Evolutionary conservation across 2,797 vertebrate genomes (phyloP), one percentile per base, ranked within the genome.

Genomic region (Ciconia nigra): DNA sequence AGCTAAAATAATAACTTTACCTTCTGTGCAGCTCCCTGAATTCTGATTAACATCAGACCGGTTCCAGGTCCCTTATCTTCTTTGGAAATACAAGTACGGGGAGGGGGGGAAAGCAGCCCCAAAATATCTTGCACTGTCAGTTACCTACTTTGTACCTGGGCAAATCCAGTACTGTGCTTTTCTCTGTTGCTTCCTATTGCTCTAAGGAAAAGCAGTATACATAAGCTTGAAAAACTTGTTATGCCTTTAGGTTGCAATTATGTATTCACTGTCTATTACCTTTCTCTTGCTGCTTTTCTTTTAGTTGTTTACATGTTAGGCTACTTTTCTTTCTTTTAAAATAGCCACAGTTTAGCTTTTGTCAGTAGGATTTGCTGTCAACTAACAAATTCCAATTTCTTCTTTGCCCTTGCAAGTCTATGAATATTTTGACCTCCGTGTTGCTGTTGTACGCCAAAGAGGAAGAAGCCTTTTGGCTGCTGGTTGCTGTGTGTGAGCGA

Each of bases 381-480:
- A 39, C 76, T 96, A 73, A 95, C 57, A 67, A 66, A 65, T 63
- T 24, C 10, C 19, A 11, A 93, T 87, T 89, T 93, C n/a, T 69
- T 90, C 44, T 96, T 87, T 95, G 86, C 54, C 17, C n/a, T 84
- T 78, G 7, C 90, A 71, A 99, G 99, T 99, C 99, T 7, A 99
- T 99, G 99, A 99, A 99, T 97, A 99, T 99, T 97, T 97, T 99
- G 98, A 98, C 99, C 10, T 99, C 99, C 0, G 99, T 99, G 94
- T 95, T 99, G 97, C 98, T 99, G 95, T 98, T 99, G 7, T 99
- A 99, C 11, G 98, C 99, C 81, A 99, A 98, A 97, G 99, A 99
- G 88, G 99, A 99, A 93, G 99, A 99, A 80, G 99, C 99, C 10
- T 99, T 99, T 97, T 99, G 99, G 99, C 97, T 99, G 95, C 98